These are phyloP conservation scores for Corythoichthys haematopterus DNA, from an alignment of 2,113 vertebrate genomes.

Conservation along the genomic window DNA sequence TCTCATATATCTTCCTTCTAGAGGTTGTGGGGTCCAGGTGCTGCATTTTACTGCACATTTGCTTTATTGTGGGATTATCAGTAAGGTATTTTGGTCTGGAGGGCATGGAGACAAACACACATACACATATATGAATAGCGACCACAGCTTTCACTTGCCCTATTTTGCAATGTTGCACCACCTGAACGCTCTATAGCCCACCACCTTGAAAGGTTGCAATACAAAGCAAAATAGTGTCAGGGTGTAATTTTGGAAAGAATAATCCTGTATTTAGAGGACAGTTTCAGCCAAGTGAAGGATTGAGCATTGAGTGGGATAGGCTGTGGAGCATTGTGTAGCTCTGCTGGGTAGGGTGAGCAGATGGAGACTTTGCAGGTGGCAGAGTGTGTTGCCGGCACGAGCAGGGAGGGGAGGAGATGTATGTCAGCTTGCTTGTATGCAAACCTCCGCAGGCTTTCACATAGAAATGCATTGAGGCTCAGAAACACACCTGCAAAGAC, in stretches of 20 bases:
- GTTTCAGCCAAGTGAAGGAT: slow-evolving; percentile 40
- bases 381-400: slow-evolving; percentile 63
- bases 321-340: slow-evolving; percentile 49
- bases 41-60: slow-evolving; percentile 26
- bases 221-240: slow-evolving; percentile 15
- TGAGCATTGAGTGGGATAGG: slow-evolving; percentile 38
- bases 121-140: slow-evolving; percentile 33
- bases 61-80: slow-evolving; percentile 17
- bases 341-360: slow-evolving; percentile 63
- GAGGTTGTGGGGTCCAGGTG: slow-evolving; percentile 25
- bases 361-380: slow-evolving; percentile 78
- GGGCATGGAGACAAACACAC: slow-evolving; percentile 1
- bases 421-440: slow-evolving; percentile 51
- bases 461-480: slow-evolving; percentile 60
- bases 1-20: slow-evolving; percentile 42
- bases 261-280: slow-evolving; percentile 44
- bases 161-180: slow-evolving; percentile 19
- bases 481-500: slow-evolving; percentile 64
- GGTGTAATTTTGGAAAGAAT: slow-evolving; percentile 40
- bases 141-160: slow-evolving; percentile 18
- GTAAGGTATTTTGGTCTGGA: slow-evolving; percentile 14
- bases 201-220: slow-evolving; percentile 23
- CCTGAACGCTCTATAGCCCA: slow-evolving; percentile 34
- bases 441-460: slow-evolving; percentile 49
- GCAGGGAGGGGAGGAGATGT: slow-evolving; percentile 60